Evolutionary conservation across 1,140 invertebrate species (phyloP).

Genomic region (Aphis craccivora): DNA sequence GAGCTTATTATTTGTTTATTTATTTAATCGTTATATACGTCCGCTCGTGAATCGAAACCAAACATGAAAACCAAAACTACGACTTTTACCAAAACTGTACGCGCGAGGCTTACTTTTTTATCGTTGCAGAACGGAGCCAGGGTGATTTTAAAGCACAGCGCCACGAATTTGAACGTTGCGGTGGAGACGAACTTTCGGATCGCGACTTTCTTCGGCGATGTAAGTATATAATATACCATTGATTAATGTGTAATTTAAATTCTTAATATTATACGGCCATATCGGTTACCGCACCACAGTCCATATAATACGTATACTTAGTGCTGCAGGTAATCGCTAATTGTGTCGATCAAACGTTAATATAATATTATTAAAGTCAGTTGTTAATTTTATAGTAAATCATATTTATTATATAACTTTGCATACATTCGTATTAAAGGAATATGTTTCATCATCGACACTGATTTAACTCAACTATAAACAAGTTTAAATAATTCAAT

Average conservation of each 20-base stretch:
- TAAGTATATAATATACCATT: background rate
- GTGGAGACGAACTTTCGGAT: background rate
- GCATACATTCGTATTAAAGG: too few relatives aligned
- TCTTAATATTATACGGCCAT: too few relatives aligned
- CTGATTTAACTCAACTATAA: background rate
- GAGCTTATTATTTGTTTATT: background rate
- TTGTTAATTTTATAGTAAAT: too few relatives aligned
- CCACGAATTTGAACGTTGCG: background rate
- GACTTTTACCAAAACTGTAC: background rate
- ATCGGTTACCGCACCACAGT: too few relatives aligned
- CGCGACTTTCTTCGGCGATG: background rate
- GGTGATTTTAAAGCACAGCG: background rate
- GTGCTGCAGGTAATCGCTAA: too few relatives aligned
- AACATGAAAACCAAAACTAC: background rate
- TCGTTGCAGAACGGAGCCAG: conserved; percentile 8
- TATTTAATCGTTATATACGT: background rate
- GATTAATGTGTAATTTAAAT: too few relatives aligned
- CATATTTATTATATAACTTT: too few relatives aligned
- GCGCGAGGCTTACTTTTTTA: background rate
- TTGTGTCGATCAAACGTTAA: too few relatives aligned
- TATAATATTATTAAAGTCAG: too few relatives aligned
- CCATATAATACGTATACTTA: too few relatives aligned
- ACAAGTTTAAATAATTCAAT: too few relatives aligned
- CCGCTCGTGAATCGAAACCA: background rate
- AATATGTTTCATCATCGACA: background rate